A percentile compares a stretch with the other conserved stretches of the same genome.
Conservation (phyloP, 2,797 vertebrate genomes). For the Erethizon dorsatum region DNA sequence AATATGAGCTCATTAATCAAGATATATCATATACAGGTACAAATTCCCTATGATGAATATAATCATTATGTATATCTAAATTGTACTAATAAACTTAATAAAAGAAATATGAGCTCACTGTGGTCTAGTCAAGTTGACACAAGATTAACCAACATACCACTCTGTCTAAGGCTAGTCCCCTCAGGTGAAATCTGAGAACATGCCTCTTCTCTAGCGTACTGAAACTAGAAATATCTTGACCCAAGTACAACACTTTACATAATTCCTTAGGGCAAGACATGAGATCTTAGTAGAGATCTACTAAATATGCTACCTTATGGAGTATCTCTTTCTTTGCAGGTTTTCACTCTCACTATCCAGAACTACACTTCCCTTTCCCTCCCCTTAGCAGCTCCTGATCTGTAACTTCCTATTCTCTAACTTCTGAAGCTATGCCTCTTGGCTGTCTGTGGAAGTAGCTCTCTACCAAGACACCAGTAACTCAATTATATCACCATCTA, state of each 20-base stretch:
- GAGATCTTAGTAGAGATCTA: background rate
- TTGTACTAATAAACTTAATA: no score
- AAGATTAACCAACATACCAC: background rate
- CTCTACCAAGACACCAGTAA: background rate
- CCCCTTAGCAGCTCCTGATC: background rate
- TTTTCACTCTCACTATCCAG: background rate
- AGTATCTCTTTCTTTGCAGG: background rate
- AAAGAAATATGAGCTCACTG: background rate
- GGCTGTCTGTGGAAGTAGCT: background rate
- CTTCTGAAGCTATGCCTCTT: background rate
- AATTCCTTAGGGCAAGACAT: background rate
- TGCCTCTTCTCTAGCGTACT: background rate
- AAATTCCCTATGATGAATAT: no score
- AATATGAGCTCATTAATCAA: background rate
- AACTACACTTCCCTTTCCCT: background rate
- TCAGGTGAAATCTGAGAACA: background rate
- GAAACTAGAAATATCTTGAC: background rate
- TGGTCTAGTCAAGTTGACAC: background rate
- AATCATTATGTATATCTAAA: no score
- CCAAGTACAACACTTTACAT: background rate
- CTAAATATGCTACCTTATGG: background rate
- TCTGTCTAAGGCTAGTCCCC: background rate
- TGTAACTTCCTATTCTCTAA: background rate
- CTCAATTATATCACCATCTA: background rate
- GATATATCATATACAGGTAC: no score